phyloP scores from a whole-genome alignment of 2,797 vertebrate genomes.

The Alcedo quadribrachys region DNA sequence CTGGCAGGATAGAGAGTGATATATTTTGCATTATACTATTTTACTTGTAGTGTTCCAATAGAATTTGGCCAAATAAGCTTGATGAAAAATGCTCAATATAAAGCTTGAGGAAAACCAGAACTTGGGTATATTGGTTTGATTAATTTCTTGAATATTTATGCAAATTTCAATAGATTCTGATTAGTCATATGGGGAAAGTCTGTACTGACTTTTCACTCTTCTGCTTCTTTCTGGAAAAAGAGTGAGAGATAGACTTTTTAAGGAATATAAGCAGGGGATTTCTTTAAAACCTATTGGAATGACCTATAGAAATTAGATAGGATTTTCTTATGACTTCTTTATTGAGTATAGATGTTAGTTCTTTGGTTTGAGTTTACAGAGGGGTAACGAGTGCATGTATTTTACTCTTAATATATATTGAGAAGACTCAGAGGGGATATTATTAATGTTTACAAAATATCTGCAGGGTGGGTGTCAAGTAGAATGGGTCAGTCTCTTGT shows the following conservation, averaged over 20 bases:
- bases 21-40: neutral
- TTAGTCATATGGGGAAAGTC: neutral
- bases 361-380: neutral
- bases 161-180: neutral
- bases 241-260: neutral
- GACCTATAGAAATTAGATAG: neutral
- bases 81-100: neutral
- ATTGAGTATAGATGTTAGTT: neutral
- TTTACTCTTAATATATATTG: neutral
- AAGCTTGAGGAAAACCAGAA: neutral
- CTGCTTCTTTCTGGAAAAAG: neutral
- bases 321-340: neutral
- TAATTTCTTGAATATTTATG: neutral
- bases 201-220: neutral
- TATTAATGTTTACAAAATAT: too few species aligned
- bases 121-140: neutral
- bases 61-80: neutral
- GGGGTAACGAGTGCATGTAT: neutral
- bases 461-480: too few species aligned
- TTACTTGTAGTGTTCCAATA: neutral
- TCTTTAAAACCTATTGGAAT: neutral
- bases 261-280: neutral
- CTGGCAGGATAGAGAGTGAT: neutral
- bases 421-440: too few species aligned
- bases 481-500: too few species aligned